Evolutionary conservation across 1,140 invertebrate species (phyloP).

Genomic region (Camponotus floridanus): DNA sequence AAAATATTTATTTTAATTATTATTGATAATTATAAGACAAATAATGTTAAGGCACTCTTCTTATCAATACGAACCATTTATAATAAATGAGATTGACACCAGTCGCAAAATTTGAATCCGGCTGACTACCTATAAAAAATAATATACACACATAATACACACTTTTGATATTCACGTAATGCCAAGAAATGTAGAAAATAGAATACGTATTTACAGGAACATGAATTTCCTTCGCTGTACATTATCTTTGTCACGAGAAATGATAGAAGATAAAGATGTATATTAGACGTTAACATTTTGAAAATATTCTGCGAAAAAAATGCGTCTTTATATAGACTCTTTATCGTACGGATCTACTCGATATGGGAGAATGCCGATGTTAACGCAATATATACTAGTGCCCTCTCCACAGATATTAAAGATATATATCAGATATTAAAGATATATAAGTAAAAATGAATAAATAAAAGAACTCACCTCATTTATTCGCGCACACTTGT

Average conservation of each 20-base stretch:
- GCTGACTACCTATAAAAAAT: background rate
- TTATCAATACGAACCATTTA: conserved; percentile 1
- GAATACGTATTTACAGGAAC: background rate
- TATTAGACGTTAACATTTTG: background rate
- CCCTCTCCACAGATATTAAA: background rate
- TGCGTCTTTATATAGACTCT: background rate
- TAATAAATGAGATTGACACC: conserved; percentile 26
- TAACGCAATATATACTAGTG: background rate
- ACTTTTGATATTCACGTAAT: background rate
- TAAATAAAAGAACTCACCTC: background rate
- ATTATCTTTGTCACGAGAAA: background rate
- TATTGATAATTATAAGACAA: background rate
- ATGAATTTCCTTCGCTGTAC: background rate
- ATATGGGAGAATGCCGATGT: background rate
- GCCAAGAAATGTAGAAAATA: background rate
- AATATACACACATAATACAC: background rate
- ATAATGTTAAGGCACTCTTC: background rate
- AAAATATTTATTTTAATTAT: background rate
- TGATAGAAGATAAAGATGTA: background rate
- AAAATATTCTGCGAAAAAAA: background rate
- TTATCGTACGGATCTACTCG: background rate
- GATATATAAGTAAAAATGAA: background rate
- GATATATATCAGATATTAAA: background rate
- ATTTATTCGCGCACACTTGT: background rate
- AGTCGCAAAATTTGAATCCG: background rate